phyloP scores from a whole-genome alignment of 2,888 invertebrate species.

The Nymphalis polychloros region DNA sequence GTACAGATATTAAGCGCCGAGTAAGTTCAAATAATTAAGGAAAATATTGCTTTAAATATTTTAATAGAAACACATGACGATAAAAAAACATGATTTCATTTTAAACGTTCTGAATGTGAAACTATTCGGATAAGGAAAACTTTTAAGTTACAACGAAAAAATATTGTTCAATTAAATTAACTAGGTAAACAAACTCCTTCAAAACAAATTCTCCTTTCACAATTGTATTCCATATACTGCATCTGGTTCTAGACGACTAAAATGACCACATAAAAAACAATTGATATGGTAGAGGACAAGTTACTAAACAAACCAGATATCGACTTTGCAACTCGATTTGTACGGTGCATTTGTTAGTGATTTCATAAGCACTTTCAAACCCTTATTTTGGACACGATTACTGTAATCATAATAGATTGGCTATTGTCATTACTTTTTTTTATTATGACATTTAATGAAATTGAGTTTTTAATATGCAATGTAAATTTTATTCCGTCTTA shows the following conservation, averaged over 20 bases:
- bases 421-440: conserved; percentile 1
- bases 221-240: conserved; percentile 21
- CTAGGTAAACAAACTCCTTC: conserved; percentile 12
- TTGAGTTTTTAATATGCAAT: too few species aligned
- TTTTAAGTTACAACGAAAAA: background rate
- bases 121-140: background rate
- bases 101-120: background rate
- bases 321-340: conserved; percentile 29
- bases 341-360: conserved; percentile 26
- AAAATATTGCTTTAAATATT: background rate
- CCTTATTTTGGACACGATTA: conserved; percentile 21
- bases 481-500: too few species aligned
- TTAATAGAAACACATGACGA: background rate
- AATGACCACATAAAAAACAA: conserved; percentile 30
- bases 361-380: conserved; percentile 32
- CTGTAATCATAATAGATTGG: background rate
- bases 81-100: background rate
- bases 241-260: conserved; percentile 35
- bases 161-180: background rate
- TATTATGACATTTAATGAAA: background rate
- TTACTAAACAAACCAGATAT: conserved; percentile 36
- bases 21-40: too few species aligned
- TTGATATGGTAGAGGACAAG: conserved; percentile 27
- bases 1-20: too few species aligned
- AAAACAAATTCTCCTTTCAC: conserved; percentile 3